Percentiles rank a stretch among this genome's conserved stretches.
Evolutionary conservation across 2,888 invertebrate species (phyloP).

Genomic region (Pandemis cinnamomeana): DNA sequence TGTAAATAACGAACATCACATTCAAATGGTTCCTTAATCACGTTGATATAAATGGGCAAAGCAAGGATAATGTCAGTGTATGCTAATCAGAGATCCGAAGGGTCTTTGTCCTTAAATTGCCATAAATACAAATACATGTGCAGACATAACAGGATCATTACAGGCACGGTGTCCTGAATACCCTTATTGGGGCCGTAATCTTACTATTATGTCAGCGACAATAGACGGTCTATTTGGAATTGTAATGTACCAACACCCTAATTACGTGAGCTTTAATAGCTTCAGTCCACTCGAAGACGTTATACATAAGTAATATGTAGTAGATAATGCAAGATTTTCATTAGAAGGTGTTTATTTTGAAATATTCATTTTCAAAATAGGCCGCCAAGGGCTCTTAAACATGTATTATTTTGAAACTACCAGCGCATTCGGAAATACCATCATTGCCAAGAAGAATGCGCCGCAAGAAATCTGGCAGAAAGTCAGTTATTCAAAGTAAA

Average conservation of each 20-base stretch:
- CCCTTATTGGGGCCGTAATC: constrained; percentile 47
- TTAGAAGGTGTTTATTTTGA: no score
- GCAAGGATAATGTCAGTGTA: constrained; percentile 15
- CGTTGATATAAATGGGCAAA: neutral
- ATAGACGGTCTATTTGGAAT: constrained; percentile 44
- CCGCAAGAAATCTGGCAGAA: no score
- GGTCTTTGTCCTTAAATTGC: constrained; percentile 28
- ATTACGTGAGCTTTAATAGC: neutral
- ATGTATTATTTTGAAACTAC: no score
- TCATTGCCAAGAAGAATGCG: no score
- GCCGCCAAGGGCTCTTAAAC: no score
- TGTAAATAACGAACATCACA: neutral
- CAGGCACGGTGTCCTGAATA: constrained; percentile 6
- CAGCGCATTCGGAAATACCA: no score
- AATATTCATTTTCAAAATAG: no score
- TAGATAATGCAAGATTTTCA: no score
- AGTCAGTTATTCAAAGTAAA: no score
- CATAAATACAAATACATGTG: constrained; percentile 10
- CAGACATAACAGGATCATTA: constrained; percentile 14
- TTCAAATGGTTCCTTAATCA: neutral
- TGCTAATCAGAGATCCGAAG: constrained; percentile 18
- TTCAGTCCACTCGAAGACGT: neutral
- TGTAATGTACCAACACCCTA: neutral
- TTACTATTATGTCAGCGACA: constrained; percentile 48
- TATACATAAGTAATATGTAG: neutral